Conservation (phyloP, 2,888 invertebrate species). For the Spisula subtruncata region DNA sequence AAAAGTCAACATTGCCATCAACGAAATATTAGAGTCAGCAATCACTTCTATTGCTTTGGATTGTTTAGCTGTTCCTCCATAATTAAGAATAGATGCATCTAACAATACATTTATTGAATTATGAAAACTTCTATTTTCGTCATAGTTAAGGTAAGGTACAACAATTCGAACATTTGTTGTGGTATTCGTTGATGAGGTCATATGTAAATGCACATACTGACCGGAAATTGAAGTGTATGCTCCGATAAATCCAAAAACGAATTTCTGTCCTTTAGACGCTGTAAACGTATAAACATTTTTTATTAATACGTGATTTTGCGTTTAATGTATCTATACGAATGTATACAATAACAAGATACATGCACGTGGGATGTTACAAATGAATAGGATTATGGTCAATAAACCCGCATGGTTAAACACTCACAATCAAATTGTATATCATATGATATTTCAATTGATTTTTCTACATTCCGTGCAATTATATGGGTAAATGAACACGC, state of each 20-base stretch:
- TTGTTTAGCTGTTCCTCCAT: background rate
- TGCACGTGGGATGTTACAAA: no score
- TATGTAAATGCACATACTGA: background rate
- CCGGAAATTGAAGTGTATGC: background rate
- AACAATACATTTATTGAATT: background rate
- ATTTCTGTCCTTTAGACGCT: background rate
- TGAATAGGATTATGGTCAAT: no score
- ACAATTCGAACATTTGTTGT: slow-evolving; percentile 2
- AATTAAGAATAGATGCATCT: background rate
- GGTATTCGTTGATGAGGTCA: background rate
- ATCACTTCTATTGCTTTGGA: slow-evolving; percentile 23
- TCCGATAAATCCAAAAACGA: slow-evolving; percentile 30
- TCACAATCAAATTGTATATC: no score
- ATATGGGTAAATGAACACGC: no score
- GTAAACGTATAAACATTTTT: background rate
- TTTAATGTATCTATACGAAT: no score
- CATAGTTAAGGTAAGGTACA: slow-evolving; percentile 21
- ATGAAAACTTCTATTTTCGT: background rate
- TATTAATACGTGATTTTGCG: no score
- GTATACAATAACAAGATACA: no score
- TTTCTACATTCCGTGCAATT: no score
- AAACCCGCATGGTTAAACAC: no score
- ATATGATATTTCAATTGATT: no score
- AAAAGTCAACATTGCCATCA: background rate
- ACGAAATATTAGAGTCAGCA: slow-evolving; percentile 3